Evolutionary conservation across 2,888 invertebrate genomes (phyloP), one percentile per base, ranked within the genome.

Genomic region (Zelleria hepariella): DNA sequence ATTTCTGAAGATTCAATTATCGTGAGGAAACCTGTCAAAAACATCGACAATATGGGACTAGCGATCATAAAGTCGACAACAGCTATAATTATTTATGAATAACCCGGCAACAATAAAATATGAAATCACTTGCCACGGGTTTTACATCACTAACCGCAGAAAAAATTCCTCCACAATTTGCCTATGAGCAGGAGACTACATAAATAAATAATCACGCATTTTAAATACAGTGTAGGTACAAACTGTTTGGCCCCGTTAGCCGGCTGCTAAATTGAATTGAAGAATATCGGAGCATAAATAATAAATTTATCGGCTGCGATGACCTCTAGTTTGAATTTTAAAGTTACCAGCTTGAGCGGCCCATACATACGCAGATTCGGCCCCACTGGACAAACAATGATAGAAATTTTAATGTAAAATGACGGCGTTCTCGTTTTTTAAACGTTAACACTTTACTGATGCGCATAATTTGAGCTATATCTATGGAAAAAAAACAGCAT

Each of bases 191-290:
- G 15, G 32, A 10, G 15, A 42, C 10, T 42, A 10, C 5, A 42
- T 42, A 1, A 42, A 42, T 42, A 42, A 42, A 15, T 42, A 42
- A 42, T 42, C 15, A 42, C 32, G 5, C 15, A 42, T 42, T 42
- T 10, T 42, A 42, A 42, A 42, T 42, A 42, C 32, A 15, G 32
- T 42, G 32, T 42, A 42, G 32, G 10, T 42, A 42, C 2, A 15
- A 42, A 42, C 74, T 73, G 77, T 66, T 71, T 84, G 84, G 86
- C 86, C 86, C 86, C 86, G 86, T 86, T 86, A 85, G 77, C 81
- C 71, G 74, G 73, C 72, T 72, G 71, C 69, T 69, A 68, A 72
- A 82, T 86, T 84, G 85, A 86, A 86, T 80, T 87, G 83, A 77
- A 86, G 75, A 86, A 86, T 70, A 66, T 67, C 70, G 73, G 80